Evolutionary conservation across 2,888 invertebrate species (phyloP).

Genomic region (Drosophila monieri): DNA sequence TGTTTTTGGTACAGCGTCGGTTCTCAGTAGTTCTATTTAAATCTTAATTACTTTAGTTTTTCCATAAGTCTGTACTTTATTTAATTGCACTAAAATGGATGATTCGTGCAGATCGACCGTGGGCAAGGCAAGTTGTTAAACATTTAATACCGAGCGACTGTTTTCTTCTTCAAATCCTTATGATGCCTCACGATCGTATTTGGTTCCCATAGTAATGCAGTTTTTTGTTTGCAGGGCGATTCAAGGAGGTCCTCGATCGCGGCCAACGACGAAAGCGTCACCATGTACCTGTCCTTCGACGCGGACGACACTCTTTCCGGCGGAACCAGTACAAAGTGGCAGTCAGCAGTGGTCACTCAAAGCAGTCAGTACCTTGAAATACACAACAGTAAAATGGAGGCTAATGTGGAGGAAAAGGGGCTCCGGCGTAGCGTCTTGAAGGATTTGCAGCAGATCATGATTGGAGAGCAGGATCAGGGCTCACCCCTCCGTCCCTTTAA

Average conservation of each 20-base stretch:
- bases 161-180: too few relatives aligned
- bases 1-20: conserved; percentile 65
- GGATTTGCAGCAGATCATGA: conserved; percentile 35
- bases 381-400: conserved; percentile 43
- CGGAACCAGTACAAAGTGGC: conserved; percentile 59
- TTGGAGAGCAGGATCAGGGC: conserved; percentile 30
- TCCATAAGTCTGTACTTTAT: not conserved
- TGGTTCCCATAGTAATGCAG: not conserved
- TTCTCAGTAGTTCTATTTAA: conserved; percentile 15
- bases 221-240: conserved; percentile 11
- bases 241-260: conserved; percentile 51
- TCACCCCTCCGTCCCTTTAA: conserved; percentile 69
- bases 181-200: not conserved
- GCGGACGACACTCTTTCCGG: conserved; percentile 69
- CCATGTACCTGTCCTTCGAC: conserved; percentile 79
- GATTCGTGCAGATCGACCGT: conserved; percentile 54
- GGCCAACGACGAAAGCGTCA: conserved; percentile 61
- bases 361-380: conserved; percentile 48
- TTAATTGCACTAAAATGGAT: conserved; percentile 49
- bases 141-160: not conserved
- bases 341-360: conserved; percentile 56
- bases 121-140: conserved; percentile 18
- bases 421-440: conserved; percentile 29
- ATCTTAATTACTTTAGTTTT: not conserved
- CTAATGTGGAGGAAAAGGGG: conserved; percentile 52